Evolutionary conservation across 92 coral and sea anemone genomes (phyloP).

Genomic region (Scolanthus callimorphus): DNA sequence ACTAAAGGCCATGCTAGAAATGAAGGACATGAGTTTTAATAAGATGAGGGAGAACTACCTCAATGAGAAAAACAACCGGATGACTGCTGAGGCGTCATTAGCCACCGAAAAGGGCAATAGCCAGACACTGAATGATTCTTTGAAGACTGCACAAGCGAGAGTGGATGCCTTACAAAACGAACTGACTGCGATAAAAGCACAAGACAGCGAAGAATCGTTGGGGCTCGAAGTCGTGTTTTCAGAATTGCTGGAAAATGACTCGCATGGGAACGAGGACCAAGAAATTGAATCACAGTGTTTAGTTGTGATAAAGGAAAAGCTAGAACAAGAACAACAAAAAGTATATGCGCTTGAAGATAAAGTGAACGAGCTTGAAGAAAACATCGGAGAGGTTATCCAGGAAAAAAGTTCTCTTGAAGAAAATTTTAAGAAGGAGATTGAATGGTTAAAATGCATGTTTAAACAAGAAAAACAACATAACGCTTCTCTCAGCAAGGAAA

Average conservation of each 20-base stretch:
- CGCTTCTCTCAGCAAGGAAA: slow-evolving; percentile 36
- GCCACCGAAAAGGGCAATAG: not conserved
- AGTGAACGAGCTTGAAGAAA: slow-evolving; percentile 16
- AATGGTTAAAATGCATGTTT: slow-evolving; percentile 12
- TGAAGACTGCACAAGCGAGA: slow-evolving; percentile 3
- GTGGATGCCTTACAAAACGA: slow-evolving; percentile 3
- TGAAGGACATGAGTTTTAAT: slow-evolving; percentile 2
- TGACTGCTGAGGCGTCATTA: slow-evolving; percentile 7
- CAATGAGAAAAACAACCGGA: slow-evolving; percentile 20
- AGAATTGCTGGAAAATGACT: not conserved
- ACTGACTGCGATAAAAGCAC: not conserved
- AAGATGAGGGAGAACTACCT: slow-evolving; percentile 15
- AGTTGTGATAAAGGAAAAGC: slow-evolving; percentile 2
- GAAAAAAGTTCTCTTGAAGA: not conserved
- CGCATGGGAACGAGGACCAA: not conserved
- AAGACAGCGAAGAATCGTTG: not conserved
- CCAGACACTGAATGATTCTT: slow-evolving; percentile 4
- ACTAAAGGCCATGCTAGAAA: slow-evolving; percentile 7
- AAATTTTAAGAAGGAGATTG: slow-evolving; percentile 18
- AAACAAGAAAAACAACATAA: slow-evolving; percentile 34
- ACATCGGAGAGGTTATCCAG: not conserved
- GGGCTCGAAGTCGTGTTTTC: not conserved
- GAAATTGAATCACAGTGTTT: not conserved
- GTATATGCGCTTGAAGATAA: slow-evolving; percentile 5
- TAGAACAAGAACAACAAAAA: slow-evolving; percentile 2